These are phyloP conservation scores for Caenorhabditis brenneri DNA, from an alignment of 1,140 invertebrate genomes.

Conservation along the genomic window DNA sequence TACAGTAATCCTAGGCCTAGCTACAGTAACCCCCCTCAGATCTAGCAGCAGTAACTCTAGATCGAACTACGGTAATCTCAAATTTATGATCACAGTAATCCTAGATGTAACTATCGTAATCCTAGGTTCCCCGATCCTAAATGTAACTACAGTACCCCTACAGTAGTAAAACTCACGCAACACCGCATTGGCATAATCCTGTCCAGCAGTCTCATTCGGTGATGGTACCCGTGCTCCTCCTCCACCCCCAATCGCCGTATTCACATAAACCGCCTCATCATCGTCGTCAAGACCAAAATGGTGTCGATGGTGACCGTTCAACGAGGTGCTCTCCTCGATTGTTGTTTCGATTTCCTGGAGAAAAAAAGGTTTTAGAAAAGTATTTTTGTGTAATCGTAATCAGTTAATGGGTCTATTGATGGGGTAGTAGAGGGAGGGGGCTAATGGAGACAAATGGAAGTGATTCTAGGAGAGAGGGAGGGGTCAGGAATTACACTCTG, in stretches of 20 bases:
- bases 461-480: too few relatives aligned
- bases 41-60: too few relatives aligned
- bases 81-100: too few relatives aligned
- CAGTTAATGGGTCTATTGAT: neutral
- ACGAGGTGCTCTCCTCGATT: conserved; percentile 30
- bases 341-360: conserved; percentile 40
- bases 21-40: too few relatives aligned
- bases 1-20: too few relatives aligned
- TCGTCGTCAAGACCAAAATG: neutral
- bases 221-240: neutral
- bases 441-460: neutral
- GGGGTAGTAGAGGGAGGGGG: neutral
- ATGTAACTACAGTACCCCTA: too few relatives aligned
- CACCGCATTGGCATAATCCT: conserved; percentile 67
- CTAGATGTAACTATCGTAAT: too few relatives aligned
- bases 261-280: conserved; percentile 57
- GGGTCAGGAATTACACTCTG: too few relatives aligned
- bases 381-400: neutral
- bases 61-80: too few relatives aligned
- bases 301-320: neutral
- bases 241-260: conserved; percentile 44
- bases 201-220: conserved; percentile 18
- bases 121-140: too few relatives aligned
- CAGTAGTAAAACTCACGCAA: conserved; percentile 60
- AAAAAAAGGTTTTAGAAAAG: neutral